Evolutionary conservation across 2,113 vertebrate genomes (phyloP).

Genomic region (Lota lota): DNA sequence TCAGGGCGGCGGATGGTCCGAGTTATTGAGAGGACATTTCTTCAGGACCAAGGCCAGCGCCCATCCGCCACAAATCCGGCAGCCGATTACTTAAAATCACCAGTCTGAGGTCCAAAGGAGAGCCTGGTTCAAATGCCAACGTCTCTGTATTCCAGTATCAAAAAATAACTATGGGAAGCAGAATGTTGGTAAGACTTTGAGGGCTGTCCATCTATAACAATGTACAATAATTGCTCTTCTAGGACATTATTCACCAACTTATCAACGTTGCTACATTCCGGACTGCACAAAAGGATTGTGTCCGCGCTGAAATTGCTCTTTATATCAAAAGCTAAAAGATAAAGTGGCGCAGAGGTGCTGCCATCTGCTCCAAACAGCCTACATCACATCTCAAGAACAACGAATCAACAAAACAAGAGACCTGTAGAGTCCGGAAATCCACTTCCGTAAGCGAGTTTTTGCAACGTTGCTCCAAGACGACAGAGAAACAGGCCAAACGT

Average conservation of each 20-base stretch:
- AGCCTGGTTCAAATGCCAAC: background rate
- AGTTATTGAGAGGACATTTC: background rate
- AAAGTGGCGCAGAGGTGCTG: too few relatives aligned
- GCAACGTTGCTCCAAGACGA: slow-evolving; percentile 5
- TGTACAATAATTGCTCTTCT: too few relatives aligned
- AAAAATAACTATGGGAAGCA: too few relatives aligned
- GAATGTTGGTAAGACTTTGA: too few relatives aligned
- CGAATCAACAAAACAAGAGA: slow-evolving; percentile 25
- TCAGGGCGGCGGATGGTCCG: background rate
- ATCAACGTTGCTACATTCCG: too few relatives aligned
- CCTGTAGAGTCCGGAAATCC: slow-evolving; percentile 59
- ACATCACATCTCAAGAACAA: background rate
- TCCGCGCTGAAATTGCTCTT: too few relatives aligned
- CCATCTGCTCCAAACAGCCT: too few relatives aligned
- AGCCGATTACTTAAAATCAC: slow-evolving; percentile 10
- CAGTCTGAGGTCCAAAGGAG: background rate
- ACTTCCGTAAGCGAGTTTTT: slow-evolving; percentile 20
- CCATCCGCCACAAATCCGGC: slow-evolving; percentile 27
- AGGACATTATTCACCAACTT: too few relatives aligned
- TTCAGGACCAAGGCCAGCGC: slow-evolving; percentile 72
- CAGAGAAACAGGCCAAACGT: background rate
- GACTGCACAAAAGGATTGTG: too few relatives aligned
- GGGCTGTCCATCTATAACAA: too few relatives aligned
- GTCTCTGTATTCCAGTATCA: too few relatives aligned
- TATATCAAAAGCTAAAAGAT: too few relatives aligned